Evolutionary conservation across 53 echinoderm and acorn worm species (phyloP), one percentile per base, ranked within the genome.

Genomic region (Mesocentrotus franciscanus): DNA sequence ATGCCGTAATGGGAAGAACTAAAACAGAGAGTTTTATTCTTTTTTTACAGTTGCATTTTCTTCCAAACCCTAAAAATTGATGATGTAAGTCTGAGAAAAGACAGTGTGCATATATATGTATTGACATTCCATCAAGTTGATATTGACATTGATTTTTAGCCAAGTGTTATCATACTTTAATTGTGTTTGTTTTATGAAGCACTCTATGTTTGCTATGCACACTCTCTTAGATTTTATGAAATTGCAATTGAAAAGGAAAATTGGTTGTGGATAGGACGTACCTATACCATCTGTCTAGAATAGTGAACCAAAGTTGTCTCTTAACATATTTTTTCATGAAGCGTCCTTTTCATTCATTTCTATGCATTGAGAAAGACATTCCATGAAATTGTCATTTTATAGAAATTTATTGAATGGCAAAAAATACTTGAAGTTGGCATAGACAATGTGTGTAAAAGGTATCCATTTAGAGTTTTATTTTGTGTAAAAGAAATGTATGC

Each of bases 121-220:
- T 94, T 94, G 70, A 94, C 71, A 94, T 94, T 85, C 95, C 95
- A 94, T 94, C 71, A 66, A 94, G 64, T 42, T 66, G 36, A 9
- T 94, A 70, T 94, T 94, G 85, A 87, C 95, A 85, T 94, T 64
- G 85, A 85, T 94, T 94, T 94, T 85, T 87, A 29, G 85, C 95
- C 68, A 64, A 94, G 95, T 94, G 93, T 85, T 85, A 85, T 85
- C 95, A 94, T 62, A 42, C 87, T 87, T 94, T 94, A 94, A 87
- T 85, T 85, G 71, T 94, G 95, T 94, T 94, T 94, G 95, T 94
- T 66, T 94, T 85, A 85, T 85, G 42, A 94, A 85, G 95, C 71
- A 94, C 87, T 26, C 95, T 0, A 56, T 85, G 87, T 94, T 94
- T 94, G 95, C 95, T 14, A 60, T n/a, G 78, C 61, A 93, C 20